A percentile compares a stretch with the other conserved stretches of the same genome.
Conservation (phyloP, 1,140 invertebrate species). For the Dendroctonus valens region DNA sequence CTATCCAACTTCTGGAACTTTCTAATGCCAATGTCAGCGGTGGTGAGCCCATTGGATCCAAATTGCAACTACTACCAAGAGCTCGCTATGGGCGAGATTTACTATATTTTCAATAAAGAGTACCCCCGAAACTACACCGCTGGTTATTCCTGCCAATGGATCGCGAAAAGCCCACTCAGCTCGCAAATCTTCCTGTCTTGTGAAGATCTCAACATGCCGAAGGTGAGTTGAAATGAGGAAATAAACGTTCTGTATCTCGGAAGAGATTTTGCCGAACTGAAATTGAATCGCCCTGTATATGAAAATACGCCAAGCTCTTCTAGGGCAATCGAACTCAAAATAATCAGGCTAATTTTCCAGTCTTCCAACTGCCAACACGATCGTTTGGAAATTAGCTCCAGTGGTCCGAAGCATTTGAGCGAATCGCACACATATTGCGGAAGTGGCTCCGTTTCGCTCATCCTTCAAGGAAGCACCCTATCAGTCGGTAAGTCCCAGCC, state of each 20-base stretch:
- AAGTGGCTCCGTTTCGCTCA: constrained; percentile 48
- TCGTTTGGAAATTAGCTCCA: constrained; percentile 53
- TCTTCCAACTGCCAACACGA: constrained; percentile 48
- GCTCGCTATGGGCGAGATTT: constrained; percentile 46
- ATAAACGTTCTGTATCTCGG: neutral
- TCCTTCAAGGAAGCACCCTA: constrained; percentile 52
- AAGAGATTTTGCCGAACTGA: no score
- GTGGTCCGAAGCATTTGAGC: constrained; percentile 51
- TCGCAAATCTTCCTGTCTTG: constrained; percentile 48
- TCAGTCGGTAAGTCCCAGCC: constrained; percentile 48
- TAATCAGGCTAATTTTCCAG: constrained; percentile 36
- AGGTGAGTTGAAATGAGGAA: no score
- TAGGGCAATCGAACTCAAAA: neutral
- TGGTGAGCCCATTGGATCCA: constrained; percentile 29
- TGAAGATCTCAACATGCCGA: constrained; percentile 51
- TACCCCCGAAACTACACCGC: constrained; percentile 54
- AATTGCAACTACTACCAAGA: constrained; percentile 41
- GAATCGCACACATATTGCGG: constrained; percentile 58
- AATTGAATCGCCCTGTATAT: no score
- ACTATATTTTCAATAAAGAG: constrained; percentile 53
- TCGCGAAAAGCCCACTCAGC: constrained; percentile 49
- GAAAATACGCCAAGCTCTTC: no score
- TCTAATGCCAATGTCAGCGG: constrained; percentile 33
- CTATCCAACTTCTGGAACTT: constrained; percentile 28
- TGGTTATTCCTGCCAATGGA: constrained; percentile 54